Evolutionary conservation across 2,113 vertebrate species (phyloP).

Genomic region (Forbesichthys papilliferus): DNA sequence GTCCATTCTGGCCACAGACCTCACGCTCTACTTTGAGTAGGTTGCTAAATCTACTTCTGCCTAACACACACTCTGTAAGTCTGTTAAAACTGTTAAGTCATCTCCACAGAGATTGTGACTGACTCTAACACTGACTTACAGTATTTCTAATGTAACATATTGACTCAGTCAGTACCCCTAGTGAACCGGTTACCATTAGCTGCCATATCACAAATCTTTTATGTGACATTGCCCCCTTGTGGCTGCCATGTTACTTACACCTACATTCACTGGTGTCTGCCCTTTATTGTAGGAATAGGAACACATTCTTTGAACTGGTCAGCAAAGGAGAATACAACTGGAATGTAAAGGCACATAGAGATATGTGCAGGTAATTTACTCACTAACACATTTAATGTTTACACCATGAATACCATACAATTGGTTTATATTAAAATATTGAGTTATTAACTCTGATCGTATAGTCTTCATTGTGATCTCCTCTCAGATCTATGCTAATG

Average conservation of each 20-base stretch:
- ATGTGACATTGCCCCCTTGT: constrained; percentile 66
- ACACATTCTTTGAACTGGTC: constrained; percentile 94
- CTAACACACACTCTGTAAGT: not conserved
- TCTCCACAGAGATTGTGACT: not conserved
- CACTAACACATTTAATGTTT: not conserved
- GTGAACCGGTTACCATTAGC: not conserved
- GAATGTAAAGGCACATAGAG: constrained; percentile 90
- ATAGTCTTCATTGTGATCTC: not conserved
- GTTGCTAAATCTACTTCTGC: constrained; percentile 68
- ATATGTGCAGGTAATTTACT: constrained; percentile 87
- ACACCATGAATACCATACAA: constrained; percentile 15
- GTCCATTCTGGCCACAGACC: constrained; percentile 96
- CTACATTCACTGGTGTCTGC: constrained; percentile 2
- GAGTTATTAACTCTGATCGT: not conserved
- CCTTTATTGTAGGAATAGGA: constrained; percentile 84
- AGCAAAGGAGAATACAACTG: constrained; percentile 92
- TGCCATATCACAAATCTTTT: constrained; percentile 17
- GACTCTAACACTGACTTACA: constrained; percentile 1
- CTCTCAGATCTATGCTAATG: constrained; percentile 98
- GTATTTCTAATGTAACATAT: constrained; percentile 17
- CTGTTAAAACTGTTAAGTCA: not conserved
- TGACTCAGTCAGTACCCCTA: not conserved
- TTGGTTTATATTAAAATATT: not conserved
- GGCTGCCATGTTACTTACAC: constrained; percentile 44
- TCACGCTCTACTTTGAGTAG: constrained; percentile 99